Evolutionary conservation across 2,888 invertebrate genomes (phyloP).

Genomic region (Eledona agricola): DNA sequence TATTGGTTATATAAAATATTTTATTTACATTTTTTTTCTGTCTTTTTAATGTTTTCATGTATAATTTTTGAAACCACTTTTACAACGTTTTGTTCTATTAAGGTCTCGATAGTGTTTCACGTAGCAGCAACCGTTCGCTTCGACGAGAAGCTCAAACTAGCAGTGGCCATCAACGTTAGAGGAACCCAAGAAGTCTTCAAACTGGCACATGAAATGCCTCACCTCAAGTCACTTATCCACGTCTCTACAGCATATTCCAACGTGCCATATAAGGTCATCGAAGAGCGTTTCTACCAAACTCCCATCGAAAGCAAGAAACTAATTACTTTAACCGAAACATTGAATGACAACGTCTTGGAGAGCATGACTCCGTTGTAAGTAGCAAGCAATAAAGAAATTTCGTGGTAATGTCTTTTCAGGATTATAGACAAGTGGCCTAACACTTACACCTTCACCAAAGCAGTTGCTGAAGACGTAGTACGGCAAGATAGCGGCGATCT

Average conservation of each 20-base stretch:
- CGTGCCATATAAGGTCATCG: slow-evolving; percentile 60
- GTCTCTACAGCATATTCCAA: slow-evolving; percentile 70
- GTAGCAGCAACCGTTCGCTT: slow-evolving; percentile 71
- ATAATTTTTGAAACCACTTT: too few species aligned
- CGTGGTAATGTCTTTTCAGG: slow-evolving; percentile 59
- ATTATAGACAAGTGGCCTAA: slow-evolving; percentile 82
- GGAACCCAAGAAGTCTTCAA: slow-evolving; percentile 73
- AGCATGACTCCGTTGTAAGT: slow-evolving; percentile 69
- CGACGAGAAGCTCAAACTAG: slow-evolving; percentile 77
- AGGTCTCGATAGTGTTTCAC: slow-evolving; percentile 66
- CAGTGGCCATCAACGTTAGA: slow-evolving; percentile 77
- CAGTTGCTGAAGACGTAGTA: slow-evolving; percentile 83
- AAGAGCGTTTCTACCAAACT: slow-evolving; percentile 67
- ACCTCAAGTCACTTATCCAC: slow-evolving; percentile 68
- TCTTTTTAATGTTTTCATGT: too few species aligned
- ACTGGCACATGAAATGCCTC: slow-evolving; percentile 72
- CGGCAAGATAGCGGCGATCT: slow-evolving; percentile 72
- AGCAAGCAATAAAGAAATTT: neutral
- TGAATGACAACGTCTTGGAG: slow-evolving; percentile 65
- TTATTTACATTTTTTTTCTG: too few species aligned
- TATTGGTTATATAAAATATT: too few species aligned
- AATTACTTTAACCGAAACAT: slow-evolving; percentile 63
- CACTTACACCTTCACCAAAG: slow-evolving; percentile 92
- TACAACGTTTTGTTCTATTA: neutral
- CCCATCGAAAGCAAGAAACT: slow-evolving; percentile 66